Evolutionary conservation across 2,113 vertebrate species (phyloP).

Genomic region (Oenanthe oenanthe): DNA sequence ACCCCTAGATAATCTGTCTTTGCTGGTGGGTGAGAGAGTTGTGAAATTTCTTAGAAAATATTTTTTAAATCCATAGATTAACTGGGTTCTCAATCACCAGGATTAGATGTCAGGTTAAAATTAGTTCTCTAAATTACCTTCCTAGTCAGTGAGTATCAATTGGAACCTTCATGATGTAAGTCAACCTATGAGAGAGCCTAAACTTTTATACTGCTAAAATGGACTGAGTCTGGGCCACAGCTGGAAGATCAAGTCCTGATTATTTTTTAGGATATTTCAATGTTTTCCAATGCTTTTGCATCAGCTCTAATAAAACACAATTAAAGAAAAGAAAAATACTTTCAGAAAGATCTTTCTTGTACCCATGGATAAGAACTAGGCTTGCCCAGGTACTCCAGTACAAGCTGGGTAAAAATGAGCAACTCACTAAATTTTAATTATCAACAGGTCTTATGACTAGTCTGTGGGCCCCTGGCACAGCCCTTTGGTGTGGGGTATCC

Average conservation of each 20-base stretch:
- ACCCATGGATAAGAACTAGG: neutral
- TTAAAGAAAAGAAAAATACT: neutral
- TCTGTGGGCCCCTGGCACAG: neutral
- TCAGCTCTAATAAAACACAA: neutral
- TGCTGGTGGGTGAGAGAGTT: neutral
- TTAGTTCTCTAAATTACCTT: slow-evolving; percentile 25
- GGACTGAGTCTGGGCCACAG: neutral
- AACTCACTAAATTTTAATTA: neutral
- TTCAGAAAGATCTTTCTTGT: neutral
- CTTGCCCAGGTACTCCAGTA: neutral
- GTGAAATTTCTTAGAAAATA: neutral
- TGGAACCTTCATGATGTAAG: neutral
- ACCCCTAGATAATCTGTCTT: neutral
- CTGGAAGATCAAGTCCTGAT: neutral
- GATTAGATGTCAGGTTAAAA: neutral
- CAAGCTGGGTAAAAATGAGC: neutral
- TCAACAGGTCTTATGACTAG: neutral
- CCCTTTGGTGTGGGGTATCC: neutral
- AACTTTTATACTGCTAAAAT: neutral
- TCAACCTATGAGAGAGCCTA: neutral
- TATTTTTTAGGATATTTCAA: neutral
- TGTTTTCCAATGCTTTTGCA: neutral
- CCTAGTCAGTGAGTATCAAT: neutral
- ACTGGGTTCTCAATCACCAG: neutral
- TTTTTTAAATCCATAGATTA: neutral